A percentile compares a stretch with the other conserved stretches of the same genome.
Evolutionary conservation across 2,113 vertebrate species (phyloP).

Genomic region (Calypte anna): DNA sequence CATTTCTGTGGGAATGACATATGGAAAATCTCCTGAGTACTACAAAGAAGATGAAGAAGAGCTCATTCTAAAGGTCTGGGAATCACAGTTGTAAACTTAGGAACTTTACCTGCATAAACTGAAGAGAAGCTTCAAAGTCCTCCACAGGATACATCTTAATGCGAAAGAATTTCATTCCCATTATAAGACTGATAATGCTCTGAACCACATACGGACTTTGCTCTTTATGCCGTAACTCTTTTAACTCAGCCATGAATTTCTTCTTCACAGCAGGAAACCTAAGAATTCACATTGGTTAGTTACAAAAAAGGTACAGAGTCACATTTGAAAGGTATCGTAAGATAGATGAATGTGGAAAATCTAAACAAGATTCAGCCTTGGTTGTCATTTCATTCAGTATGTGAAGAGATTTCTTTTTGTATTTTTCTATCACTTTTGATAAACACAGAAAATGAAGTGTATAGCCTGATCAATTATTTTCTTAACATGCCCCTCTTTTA

Average conservation of each 20-base stretch:
- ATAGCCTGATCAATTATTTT: neutral
- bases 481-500: neutral
- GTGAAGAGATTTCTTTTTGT: neutral
- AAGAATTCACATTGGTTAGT: constrained; percentile 31
- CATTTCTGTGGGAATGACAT: neutral
- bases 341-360: neutral
- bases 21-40: neutral
- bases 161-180: constrained; percentile 99
- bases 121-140: constrained; percentile 98
- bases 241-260: constrained; percentile 96
- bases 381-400: neutral
- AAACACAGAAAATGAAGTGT: neutral
- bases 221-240: constrained; percentile 95
- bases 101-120: constrained; percentile 95
- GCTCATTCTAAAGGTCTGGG: neutral
- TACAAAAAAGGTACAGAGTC: neutral
- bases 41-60: neutral
- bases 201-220: constrained; percentile 93
- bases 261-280: constrained; percentile 98
- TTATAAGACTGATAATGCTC: constrained; percentile 97
- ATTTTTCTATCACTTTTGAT: neutral
- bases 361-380: neutral
- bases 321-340: neutral
- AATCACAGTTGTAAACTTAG: neutral
- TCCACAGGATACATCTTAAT: constrained; percentile 99